Evolutionary conservation across 2,113 vertebrate species (phyloP), one percentile per base, ranked within the genome.

Genomic region (Ellobius talpinus): DNA sequence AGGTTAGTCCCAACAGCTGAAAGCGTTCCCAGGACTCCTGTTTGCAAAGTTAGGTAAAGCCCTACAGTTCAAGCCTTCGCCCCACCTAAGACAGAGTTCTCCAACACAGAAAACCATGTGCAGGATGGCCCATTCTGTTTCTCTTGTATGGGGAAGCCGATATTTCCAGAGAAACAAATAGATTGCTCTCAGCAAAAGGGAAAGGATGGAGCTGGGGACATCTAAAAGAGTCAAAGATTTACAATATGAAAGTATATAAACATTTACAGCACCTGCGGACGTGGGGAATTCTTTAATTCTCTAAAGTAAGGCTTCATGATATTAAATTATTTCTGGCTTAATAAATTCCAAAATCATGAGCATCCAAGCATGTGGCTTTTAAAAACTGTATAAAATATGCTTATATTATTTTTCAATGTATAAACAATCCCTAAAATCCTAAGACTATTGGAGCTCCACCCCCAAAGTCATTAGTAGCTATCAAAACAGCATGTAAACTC

Each of bases 331-430:
- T 96, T 78, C 47, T 82, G 36, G 36, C 33, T 89, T 93, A 77
- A 76, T 78, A 87, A 74, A 66, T 79, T 87, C 39, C 8, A 87
- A 96, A 94, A 84, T 19, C 86, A 77, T 12, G 2, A 93, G 63
- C 2, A 79, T 2, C 2, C 21, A 79, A 92, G 10, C 68, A 31
- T 76, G 19, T 76, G 66, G 31, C 13, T 55, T 39, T 68, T 90
- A 91, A 66, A 29, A n/a, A 58, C 89, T 78, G 87, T 77, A 74
- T 39, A 72, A 88, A 47, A 52, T 61, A 47, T 79, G 72, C n/a
- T 93, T 90, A 42, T 81, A 52, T 70, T 70, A 65, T 90, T 96
- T 95, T 79, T 84, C 82, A 96, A 63, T 52, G 5, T 87, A 81
- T 94, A 94, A 92, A 91, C 39, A 76, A 61, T 87, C 42, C 81